Conservation (phyloP, 37 sponge, comb jelly and placozoan species). For the Beroe forskalii region DNA sequence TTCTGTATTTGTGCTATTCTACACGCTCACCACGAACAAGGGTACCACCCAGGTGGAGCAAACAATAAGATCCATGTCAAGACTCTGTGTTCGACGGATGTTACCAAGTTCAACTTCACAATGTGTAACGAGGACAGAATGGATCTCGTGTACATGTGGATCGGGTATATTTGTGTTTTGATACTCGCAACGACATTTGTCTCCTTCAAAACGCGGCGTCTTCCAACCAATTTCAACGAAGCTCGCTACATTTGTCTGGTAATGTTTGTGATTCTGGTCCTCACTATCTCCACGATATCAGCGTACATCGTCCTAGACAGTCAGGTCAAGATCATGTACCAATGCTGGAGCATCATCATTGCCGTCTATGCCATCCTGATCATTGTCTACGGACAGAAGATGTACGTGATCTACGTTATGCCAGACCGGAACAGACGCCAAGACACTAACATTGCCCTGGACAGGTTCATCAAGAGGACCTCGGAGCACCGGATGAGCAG, state of each 20-base stretch:
- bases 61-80: neutral
- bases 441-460: slow-evolving; percentile 47
- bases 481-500: slow-evolving; percentile 4
- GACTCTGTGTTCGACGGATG: neutral
- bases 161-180: slow-evolving; percentile 48
- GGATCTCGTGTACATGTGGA: slow-evolving; percentile 51
- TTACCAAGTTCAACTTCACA: slow-evolving; percentile 16
- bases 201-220: slow-evolving; percentile 32
- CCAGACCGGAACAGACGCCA: neutral
- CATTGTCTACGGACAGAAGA: slow-evolving; percentile 45
- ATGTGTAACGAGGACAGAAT: slow-evolving; percentile 61
- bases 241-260: slow-evolving; percentile 59
- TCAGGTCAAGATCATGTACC: slow-evolving; percentile 22
- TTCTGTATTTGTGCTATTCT: slow-evolving; percentile 11
- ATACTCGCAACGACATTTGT: slow-evolving; percentile 47
- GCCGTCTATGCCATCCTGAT: slow-evolving; percentile 37
- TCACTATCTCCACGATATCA: slow-evolving; percentile 38
- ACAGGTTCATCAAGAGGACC: neutral
- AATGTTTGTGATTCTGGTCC: slow-evolving; percentile 26
- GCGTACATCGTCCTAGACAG: slow-evolving; percentile 1
- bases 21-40: slow-evolving; percentile 12
- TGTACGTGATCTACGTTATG: slow-evolving; percentile 53
- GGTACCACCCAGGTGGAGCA: neutral
- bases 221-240: slow-evolving; percentile 58
- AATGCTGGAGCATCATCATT: slow-evolving; percentile 62